A percentile compares a stretch with the other conserved stretches of the same genome.
Evolutionary conservation across 2,113 vertebrate species (phyloP).

Genomic region (mouse (Mus musculus)): GRCm39 chr9:37032001-37032500

Average conservation of each 20-base stretch:
- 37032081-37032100: neutral
- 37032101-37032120: neutral
- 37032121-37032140: neutral
- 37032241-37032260: neutral
- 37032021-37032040: neutral
- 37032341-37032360: conserved; percentile 26
- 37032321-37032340: conserved; percentile 5
- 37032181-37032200: neutral
- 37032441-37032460: conserved; percentile 42
- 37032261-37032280: neutral
- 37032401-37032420: neutral
- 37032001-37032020: neutral
- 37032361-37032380: conserved; percentile 59
- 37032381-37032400: neutral
- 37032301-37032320: conserved; percentile 67
- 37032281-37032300: conserved; percentile 40
- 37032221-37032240: neutral
- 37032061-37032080: neutral
- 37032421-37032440: conserved; percentile 25
- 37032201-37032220: neutral
- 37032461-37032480: neutral
- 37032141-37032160: neutral
- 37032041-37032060: neutral
- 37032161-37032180: neutral
- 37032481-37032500: conserved; percentile 43